Conservation (phyloP, 2,113 vertebrate genomes). For the Vombatus ursinus region DNA sequence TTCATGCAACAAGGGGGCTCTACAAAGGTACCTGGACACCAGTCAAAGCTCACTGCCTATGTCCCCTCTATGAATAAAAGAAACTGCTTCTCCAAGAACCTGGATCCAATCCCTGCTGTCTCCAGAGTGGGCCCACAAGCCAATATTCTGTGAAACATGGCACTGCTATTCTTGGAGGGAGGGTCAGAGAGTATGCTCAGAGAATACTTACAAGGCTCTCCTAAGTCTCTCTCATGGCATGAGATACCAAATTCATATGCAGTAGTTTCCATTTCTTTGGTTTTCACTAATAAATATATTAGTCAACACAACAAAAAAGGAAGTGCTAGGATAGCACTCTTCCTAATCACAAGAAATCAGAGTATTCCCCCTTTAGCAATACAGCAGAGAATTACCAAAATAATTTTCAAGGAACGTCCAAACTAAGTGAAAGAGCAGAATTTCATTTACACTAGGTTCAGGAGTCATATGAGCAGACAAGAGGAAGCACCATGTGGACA, state of each 20-base stretch:
- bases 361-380: background rate
- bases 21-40: background rate
- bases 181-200: background rate
- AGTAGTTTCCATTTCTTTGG: background rate
- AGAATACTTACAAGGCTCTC: background rate
- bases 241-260: background rate
- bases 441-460: too few relatives aligned
- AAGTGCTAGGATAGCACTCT: background rate
- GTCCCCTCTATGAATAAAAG: background rate
- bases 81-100: background rate
- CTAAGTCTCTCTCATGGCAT: background rate
- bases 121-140: background rate
- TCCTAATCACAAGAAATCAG: background rate
- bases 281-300: background rate
- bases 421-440: background rate
- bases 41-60: background rate
- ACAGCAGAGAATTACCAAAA: background rate
- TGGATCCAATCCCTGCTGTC: background rate
- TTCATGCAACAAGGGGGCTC: background rate
- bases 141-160: background rate
- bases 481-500: too few relatives aligned
- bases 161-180: background rate
- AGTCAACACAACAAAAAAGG: background rate
- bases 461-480: too few relatives aligned
- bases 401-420: background rate